Base-by-base conservation (phyloP, 2,113 vertebrate genomes). In the Panurus biarmicus region DNA sequence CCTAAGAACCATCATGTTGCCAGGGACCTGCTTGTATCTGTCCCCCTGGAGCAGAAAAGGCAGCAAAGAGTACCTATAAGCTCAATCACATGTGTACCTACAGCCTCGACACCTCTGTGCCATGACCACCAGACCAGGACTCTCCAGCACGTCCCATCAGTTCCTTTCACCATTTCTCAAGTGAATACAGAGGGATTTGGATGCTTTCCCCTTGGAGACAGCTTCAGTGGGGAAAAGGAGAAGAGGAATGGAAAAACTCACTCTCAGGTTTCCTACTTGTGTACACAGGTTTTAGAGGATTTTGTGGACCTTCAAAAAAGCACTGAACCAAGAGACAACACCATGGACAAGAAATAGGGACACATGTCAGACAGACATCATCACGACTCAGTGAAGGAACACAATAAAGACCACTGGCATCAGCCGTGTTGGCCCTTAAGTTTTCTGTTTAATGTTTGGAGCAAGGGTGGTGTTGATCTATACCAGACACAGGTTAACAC, bases 71-170 rank as follows among this genome's bases (percentile, higher is more conserved):
- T 8, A 24, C 31, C 69, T 66, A 45, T 24, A 80, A 61, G 28
- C 36, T 84, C 45, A 60, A 4, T 29, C 36, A 40, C 10, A 9
- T 0, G 0, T 24, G 24, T 7, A 65, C 3, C 38, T 48, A 38
- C 18, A 11, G 45, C 14, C n/a, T 36, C 10, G 0, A 36, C 50
- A 84, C 5, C 36, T 85, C 54, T 53, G 22, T 57, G 35, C 18
- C 5, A 0, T 8, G 29, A 35, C n/a, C 35, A 18, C 21, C 40
- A 51, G 40, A 45, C 15, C 47, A 80, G 20, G 45, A 40, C 10
- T 36, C 38, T 57, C 28, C 0, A 1, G 20, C 31, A 60, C 10
- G 25, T 20, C 51, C 60, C 35, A 40, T 28, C 14, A 66, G 19
- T 85, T 20, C 33, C 17, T 56, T 89, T 64, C 29, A 71, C 28